These are phyloP conservation scores for Tiaroga cobitis DNA, from an alignment of 2,797 vertebrate genomes.

Conservation along the genomic window DNA sequence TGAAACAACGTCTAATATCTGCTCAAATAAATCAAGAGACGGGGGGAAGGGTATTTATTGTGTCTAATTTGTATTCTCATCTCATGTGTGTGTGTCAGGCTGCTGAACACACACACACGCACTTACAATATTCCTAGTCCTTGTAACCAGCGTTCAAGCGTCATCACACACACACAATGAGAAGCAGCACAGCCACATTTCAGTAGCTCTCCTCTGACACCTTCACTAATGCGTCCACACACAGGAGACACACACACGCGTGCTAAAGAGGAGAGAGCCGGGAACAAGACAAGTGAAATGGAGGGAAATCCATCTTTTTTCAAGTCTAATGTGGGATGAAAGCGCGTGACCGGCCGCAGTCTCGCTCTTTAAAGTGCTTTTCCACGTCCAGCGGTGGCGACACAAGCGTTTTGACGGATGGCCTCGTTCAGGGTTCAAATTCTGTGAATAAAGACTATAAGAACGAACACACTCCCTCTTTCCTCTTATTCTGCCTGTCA, in stretches of 20 bases:
- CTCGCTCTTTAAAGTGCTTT: conserved; percentile 43
- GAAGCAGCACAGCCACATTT: conserved; percentile 17
- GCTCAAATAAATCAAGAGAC: neutral
- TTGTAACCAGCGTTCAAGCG: neutral
- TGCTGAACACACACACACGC: neutral
- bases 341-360: conserved; percentile 22
- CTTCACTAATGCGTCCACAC: neutral
- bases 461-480: neutral
- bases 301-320: conserved; percentile 41
- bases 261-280: conserved; percentile 18
- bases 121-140: neutral
- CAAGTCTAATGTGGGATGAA: conserved; percentile 49
- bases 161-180: neutral
- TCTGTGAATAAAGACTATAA: conserved; percentile 52
- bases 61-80: conserved; percentile 16
- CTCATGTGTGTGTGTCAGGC: neutral
- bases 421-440: conserved; percentile 45
- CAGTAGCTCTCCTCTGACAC: neutral
- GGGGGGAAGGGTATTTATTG: neutral
- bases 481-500: neutral
- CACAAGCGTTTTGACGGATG: conserved; percentile 55
- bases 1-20: conserved; percentile 19
- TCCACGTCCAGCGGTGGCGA: conserved; percentile 2
- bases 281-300: conserved; percentile 13
- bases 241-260: neutral